A percentile compares a stretch with the other conserved stretches of the same genome.
Conservation (phyloP, 64 coral and sea anemone genomes). For the Cladopsammia gracilis region DNA sequence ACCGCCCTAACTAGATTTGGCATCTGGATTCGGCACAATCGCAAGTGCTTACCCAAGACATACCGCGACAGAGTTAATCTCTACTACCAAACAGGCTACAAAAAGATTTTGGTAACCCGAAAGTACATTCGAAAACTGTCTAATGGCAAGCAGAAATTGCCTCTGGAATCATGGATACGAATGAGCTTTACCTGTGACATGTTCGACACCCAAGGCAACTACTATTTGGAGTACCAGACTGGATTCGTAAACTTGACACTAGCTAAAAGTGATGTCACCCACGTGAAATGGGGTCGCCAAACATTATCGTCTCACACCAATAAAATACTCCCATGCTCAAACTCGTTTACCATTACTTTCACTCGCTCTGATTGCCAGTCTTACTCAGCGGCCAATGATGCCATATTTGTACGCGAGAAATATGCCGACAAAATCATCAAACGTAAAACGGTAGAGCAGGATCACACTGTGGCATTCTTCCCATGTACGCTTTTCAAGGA, state of each 20-base stretch:
- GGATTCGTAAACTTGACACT: constrained; percentile 19
- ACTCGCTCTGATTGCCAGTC: constrained; percentile 54
- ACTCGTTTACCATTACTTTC: constrained; percentile 61
- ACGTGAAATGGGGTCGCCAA: constrained; percentile 69
- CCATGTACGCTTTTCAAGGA: constrained; percentile 77
- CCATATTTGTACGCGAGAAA: constrained; percentile 61
- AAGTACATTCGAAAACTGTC: constrained; percentile 82
- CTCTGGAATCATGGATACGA: constrained; percentile 30
- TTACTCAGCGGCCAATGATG: constrained; percentile 38
- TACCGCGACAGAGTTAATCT: constrained; percentile 78
- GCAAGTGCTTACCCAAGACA: constrained; percentile 71
- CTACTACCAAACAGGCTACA: constrained; percentile 54
- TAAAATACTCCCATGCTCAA: constrained; percentile 78
- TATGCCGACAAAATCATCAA: constrained; percentile 48
- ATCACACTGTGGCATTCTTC: constrained; percentile 46
- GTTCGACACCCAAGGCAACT: constrained; percentile 76
- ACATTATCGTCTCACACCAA: constrained; percentile 40
- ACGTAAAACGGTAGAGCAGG: constrained; percentile 38
- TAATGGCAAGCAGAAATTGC: constrained; percentile 68
- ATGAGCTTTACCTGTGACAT: constrained; percentile 85
- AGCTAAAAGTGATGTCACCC: constrained; percentile 39
- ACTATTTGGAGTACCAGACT: constrained; percentile 83
- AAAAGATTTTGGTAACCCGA: constrained; percentile 69
- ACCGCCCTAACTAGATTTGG: constrained; percentile 81
- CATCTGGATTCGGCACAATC: constrained; percentile 85